Evolutionary conservation across 2,888 invertebrate species (phyloP), one percentile per base, ranked within the genome.

Genomic region (Amphipoea lucens): DNA sequence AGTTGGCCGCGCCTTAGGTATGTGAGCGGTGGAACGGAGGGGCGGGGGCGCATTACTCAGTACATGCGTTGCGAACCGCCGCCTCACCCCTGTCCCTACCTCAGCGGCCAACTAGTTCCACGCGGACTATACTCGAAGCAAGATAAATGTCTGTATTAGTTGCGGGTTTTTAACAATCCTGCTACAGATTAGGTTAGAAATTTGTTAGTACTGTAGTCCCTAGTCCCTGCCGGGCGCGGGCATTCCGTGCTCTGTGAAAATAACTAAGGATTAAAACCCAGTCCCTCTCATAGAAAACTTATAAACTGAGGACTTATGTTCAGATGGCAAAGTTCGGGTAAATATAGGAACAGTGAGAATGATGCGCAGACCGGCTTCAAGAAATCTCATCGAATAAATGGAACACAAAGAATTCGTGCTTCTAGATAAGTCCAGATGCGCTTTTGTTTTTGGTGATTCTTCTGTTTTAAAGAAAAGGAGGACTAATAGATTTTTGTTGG

Each of bases 281-380:
- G 65, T 57, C 51, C 48, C 9, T 66, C 66, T 42, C 12, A 45
- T 12, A 69, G 60, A 69, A 69, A 81, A 76, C 76, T 85, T 77
- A 23, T 85, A 36, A 81, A 71, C 70, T 60, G 17, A 2, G n/a
- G 51, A 51, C 40, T 85, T 74, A 74, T 29, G 62, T 62, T 84
- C 48, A 60, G 57, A 74, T 74, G 45, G 45, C 12, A 67, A 86
- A 86, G 78, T 86, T 82, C 20, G 23, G 12, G 66, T 78, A 82
- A 86, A 82, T 65, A 85, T 63, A 78, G 69, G 70, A 85, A 74
- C 66, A 81, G 48, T 57, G 11, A 40, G 62, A 82, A 74, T 78
- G 29, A 45, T 86, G 67, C 63, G 78, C 1, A 17, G 20, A 65
- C 51, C 11, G 2, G 60, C 12, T 81, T 70, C 69, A 67, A 70